Base-by-base conservation (phyloP, 2,113 vertebrate species). In the Sylvia atricapilla region DNA sequence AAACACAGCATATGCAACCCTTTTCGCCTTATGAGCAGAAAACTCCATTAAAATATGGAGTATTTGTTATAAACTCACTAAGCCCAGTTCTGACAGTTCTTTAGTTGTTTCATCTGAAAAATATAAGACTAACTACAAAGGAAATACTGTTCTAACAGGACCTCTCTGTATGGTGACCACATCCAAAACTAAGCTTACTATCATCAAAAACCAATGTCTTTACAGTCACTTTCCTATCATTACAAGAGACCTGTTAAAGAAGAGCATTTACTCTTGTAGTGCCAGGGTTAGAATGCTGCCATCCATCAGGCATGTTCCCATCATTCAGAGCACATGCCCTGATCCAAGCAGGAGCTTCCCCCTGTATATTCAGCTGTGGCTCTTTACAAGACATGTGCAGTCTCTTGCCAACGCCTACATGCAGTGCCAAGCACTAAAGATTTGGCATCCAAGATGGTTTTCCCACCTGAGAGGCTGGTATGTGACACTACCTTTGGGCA, bases 401-500 rank as follows among this genome's bases (percentile, higher is more conserved):
- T 37, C 35, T 31, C 58, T 44, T 56, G 24, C 37, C 56, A 72
- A 3, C 2, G 13, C 14, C 41, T 16, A 49, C 0, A 0, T 13
- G 39, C 44, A 91, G 31, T 9, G 46, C n/a, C 44, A 66, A 49
- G 24, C 30, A 22, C 37, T 43, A 12, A 30, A 41, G 44, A 44
- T 25, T 25, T n/a, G 39, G 27, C 66, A 55, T 28, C 50, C 23
- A 8, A 41, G 37, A 30, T 30, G 18, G 55, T 66, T 79, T 70
- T 82, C 69, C 67, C 33, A 46, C 37, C 64, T n/a, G 39, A 50
- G 13, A 60, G 60, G 11, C 21, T 0, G 6, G 30, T 19, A 47
- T 6, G 59, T 64, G 63, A 76, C 15, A 3, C 25, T 96, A 99
- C 99, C 98, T 99, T 99, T 76, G 99, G 99, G 97, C 99, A 99